These are phyloP conservation scores for Microplitis deprimator DNA, from an alignment of 2,888 invertebrate genomes.

Conservation along the genomic window DNA sequence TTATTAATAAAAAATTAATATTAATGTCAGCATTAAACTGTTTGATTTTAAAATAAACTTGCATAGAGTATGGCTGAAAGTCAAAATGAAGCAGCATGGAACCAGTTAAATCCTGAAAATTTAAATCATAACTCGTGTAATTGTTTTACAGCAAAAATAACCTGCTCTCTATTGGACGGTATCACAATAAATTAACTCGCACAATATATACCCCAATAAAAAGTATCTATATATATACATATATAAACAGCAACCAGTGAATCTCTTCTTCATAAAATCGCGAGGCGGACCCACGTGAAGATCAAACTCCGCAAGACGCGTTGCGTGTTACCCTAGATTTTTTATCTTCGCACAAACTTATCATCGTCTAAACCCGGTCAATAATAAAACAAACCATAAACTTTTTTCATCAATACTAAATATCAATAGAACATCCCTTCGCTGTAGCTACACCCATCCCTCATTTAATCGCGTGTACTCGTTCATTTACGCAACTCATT, in stretches of 20 bases:
- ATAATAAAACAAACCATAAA: not conserved
- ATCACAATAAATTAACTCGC: not conserved
- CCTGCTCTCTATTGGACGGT: not conserved
- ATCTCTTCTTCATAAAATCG: not conserved
- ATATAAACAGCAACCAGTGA: not conserved
- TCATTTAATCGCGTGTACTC: not conserved
- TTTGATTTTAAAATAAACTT: not conserved
- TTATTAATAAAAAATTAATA: too few relatives aligned
- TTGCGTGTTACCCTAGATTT: not conserved
- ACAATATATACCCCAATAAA: not conserved
- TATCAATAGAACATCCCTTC: not conserved
- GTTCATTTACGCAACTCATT: not conserved
- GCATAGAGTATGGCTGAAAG: not conserved
- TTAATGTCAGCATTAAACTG: not conserved
- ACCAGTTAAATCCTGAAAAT: constrained; percentile 11
- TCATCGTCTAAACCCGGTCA: not conserved
- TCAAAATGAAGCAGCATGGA: not conserved
- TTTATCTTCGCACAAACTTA: not conserved
- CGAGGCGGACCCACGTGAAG: not conserved
- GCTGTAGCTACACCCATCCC: not conserved
- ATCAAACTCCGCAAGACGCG: constrained; percentile 3
- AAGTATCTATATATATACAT: not conserved
- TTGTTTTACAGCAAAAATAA: not conserved
- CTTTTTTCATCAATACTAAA: not conserved
- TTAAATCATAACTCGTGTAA: not conserved